phyloP scores from a whole-genome alignment of 2,113 vertebrate genomes.

The Apodemus sylvaticus region DNA sequence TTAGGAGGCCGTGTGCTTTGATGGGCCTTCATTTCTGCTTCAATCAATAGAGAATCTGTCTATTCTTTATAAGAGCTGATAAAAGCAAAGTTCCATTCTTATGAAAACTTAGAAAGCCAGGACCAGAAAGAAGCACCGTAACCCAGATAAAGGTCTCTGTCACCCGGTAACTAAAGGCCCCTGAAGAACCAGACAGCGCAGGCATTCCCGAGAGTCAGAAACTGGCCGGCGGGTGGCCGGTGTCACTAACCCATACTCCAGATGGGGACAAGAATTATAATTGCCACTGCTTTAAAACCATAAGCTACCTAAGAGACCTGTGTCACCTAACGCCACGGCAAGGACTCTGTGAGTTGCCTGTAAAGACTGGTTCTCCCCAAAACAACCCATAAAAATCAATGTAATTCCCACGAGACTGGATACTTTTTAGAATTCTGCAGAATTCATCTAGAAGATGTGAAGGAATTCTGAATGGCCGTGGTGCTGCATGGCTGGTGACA shows the following conservation, averaged over 20 bases:
- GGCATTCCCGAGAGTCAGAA: background rate
- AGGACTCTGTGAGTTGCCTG: background rate
- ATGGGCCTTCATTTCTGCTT: background rate
- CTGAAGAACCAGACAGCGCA: background rate
- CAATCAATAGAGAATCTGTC: background rate
- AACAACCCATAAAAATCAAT: background rate
- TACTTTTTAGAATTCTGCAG: background rate
- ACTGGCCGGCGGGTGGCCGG: background rate
- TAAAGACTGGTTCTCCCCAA: background rate
- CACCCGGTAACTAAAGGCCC: background rate
- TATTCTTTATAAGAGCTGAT: background rate
- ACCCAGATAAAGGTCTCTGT: background rate
- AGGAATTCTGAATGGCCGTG: background rate
- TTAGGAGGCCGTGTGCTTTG: background rate
- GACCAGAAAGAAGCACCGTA: background rate
- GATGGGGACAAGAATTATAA: too few relatives aligned
- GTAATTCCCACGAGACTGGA: background rate
- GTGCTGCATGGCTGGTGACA: rapidly evolving
- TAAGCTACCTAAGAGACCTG: background rate
- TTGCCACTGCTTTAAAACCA: background rate
- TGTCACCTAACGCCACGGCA: background rate
- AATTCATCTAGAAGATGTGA: background rate
- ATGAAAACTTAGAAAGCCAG: constrained; percentile 17
- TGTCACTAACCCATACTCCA: background rate
- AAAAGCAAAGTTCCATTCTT: background rate